Base-by-base conservation (phyloP, 2,797 vertebrate species). In the Syngnathus rostellatus region DNA sequence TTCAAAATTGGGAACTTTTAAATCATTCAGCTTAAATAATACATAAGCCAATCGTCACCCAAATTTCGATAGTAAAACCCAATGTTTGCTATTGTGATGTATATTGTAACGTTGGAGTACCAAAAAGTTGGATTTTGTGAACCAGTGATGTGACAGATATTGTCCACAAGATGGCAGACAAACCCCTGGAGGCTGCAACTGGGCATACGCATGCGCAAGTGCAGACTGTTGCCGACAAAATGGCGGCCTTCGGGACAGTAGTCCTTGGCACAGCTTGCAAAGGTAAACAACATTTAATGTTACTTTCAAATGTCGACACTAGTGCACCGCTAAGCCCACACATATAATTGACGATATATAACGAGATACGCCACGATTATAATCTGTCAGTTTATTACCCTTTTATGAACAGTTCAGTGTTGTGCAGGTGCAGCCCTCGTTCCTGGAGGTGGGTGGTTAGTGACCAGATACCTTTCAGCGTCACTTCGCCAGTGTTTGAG, bases 211-310 rank as follows among this genome's bases (percentile, higher is more conserved):
- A 10, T 43, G 41, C 8, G 2, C 41, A 43, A 11, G 41, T 43
- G 17, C 1, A n/a, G 5, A 0, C 0, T 0, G 62, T 57, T 58
- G 1, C n/a, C 43, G 79, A 78, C 73, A 74, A 89, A 63, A 93
- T 92, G 92, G 90, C 91, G 63, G 87, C 85, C 9, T 43, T 73
- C 72, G 1, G 68, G 25, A 75, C 50, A 7, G n/a, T 71, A 7
- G n/a, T 71, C 8, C 10, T 68, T 0, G 77, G 86, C 75, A 75
- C 81, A 31, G 63, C 74, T 12, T 21, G 79, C 0, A 76, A 71
- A 85, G 90, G 92, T 92, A 88, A 77, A 66, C 39, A 8, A 6
- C 8, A 31, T 37, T 58, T 14, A 0, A 5, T 43, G 10, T 14
- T 21, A 9, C 25, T 48, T 62, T 62, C 1, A 62, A 10, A 41